These are phyloP conservation scores for Cyclura pinguis DNA, from an alignment of 2,797 vertebrate genomes.

Conservation along the genomic window DNA sequence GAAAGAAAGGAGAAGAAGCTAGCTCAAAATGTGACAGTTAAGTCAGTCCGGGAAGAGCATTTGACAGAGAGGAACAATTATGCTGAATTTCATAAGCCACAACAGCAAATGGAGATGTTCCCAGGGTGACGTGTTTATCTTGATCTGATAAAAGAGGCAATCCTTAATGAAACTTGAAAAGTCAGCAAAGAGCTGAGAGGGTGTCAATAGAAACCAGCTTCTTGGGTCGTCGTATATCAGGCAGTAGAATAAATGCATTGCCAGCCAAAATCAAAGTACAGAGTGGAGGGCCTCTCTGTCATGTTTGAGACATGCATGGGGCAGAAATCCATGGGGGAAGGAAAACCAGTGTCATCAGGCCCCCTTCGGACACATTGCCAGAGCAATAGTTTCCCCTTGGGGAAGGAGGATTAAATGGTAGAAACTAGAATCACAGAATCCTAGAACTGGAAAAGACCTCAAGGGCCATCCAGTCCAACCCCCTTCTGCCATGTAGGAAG, in stretches of 20 bases:
- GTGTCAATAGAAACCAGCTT: background rate
- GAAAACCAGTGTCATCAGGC: too few species aligned
- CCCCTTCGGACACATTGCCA: too few species aligned
- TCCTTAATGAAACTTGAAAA: background rate
- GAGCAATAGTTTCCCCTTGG: too few species aligned
- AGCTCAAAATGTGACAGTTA: background rate
- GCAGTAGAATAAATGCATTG: background rate
- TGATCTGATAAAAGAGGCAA: background rate
- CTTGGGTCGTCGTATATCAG: background rate
- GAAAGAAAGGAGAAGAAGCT: background rate
- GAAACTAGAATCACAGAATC: too few species aligned
- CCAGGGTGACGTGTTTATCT: conserved; percentile 1
- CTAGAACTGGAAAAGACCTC: too few species aligned
- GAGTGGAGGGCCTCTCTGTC: too few species aligned
- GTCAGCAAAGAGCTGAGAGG: background rate
- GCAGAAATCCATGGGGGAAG: too few species aligned
- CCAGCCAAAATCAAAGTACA: too few species aligned
- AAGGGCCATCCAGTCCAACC: too few species aligned
- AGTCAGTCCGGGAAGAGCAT: background rate
- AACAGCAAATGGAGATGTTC: background rate
- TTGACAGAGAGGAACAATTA: background rate
- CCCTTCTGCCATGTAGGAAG: too few species aligned
- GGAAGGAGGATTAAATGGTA: too few species aligned
- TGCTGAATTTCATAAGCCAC: background rate
- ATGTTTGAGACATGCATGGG: too few species aligned